These are phyloP conservation scores for Chionis minor DNA, from an alignment of 2,113 vertebrate species.

Conservation along the genomic window DNA sequence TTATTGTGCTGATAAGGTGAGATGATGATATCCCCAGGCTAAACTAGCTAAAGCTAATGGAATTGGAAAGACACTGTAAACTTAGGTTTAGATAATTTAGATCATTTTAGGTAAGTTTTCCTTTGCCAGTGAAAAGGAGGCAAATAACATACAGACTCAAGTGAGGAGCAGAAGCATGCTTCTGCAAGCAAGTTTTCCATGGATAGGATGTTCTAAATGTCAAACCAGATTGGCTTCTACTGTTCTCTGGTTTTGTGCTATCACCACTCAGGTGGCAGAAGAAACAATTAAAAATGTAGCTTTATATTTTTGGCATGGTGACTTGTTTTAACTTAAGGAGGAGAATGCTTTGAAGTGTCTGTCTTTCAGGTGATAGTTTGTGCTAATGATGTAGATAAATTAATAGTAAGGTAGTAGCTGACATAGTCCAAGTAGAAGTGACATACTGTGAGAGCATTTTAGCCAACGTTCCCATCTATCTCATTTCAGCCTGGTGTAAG, in stretches of 20 bases:
- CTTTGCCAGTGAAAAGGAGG: neutral
- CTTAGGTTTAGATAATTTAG: neutral
- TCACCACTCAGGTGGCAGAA: neutral
- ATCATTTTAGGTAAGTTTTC: neutral
- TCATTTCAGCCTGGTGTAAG: neutral
- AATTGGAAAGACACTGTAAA: neutral
- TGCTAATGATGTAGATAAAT: neutral
- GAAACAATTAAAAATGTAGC: neutral
- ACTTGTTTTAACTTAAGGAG: neutral
- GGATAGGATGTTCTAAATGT: neutral
- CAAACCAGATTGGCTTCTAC: neutral
- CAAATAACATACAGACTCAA: neutral
- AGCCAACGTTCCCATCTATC: neutral
- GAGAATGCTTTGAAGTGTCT: neutral
- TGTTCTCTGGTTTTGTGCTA: neutral
- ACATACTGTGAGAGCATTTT: neutral
- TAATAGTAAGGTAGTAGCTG: neutral
- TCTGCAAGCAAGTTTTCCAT: neutral
- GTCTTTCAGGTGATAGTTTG: neutral
- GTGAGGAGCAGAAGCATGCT: neutral
- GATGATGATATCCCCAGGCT: neutral
- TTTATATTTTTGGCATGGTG: neutral
- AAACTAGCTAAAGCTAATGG: neutral
- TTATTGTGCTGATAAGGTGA: neutral
- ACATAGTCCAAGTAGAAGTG: neutral